Base-by-base conservation (phyloP, 2,888 invertebrate species). In the Idaea dimidiata region DNA sequence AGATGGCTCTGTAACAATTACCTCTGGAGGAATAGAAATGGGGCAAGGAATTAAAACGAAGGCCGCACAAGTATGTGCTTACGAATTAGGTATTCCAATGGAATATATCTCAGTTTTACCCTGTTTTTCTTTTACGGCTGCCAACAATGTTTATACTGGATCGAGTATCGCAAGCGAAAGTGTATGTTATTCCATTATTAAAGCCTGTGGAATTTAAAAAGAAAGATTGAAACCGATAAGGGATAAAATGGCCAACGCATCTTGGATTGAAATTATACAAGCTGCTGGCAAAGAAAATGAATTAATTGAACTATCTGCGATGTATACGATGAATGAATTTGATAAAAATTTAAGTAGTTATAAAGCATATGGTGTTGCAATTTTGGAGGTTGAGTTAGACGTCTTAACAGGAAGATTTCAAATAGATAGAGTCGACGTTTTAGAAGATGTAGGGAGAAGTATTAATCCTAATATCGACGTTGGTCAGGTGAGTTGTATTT, bases 1-100 rank as follows among this genome's bases (percentile, higher is more conserved):
- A 0, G 95, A 96, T 80, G 96, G 95, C 0, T 94, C 94, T 0
- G 96, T 97, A 0, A 93, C 95, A 0, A 87, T 97, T 0, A 88
- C 94, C 0, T 95, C 95, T 62, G 95, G 95, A 6, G 96, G 95
- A 0, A 89, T 95, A 58, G 96, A 96, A 85, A 94, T 95, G 88
- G 97, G 97, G 0, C 97, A 97, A 91, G 97, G 97, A 0, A 92
- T 96, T 54, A 95, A 97, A 69, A 97, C 97, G 0, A 97, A 97
- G 93, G 95, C 93, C 0, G 94, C 95, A 2, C 97, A 97, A 91
- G 95, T 96, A 0, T 95, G 94, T 62, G 97, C 97, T 0, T 93
- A 95, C 73, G 93, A 94, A 33, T 81, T 97, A 16, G 95, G 95
- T 0, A 94, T 97, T 63, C 94, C 95, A 0, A 64, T 96, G 17